A percentile compares a stretch with the other conserved stretches of the same genome.
These are phyloP conservation scores for Andricus quercusramuli DNA, from an alignment of 2,888 invertebrate species.

Conservation along the genomic window DNA sequence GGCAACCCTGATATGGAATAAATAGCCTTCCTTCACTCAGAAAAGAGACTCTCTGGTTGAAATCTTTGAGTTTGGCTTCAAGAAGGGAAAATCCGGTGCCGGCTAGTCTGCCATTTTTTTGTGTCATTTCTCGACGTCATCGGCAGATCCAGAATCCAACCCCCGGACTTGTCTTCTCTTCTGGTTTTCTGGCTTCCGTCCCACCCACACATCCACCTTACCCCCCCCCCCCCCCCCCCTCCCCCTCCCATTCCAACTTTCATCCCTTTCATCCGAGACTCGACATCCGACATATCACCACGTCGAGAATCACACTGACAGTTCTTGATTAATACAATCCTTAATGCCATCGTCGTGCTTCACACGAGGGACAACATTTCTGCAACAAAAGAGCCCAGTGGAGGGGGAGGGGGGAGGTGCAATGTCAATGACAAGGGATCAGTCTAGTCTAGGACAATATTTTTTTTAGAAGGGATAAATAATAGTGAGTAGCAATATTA, in stretches of 20 bases:
- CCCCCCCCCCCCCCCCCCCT: slow-evolving; percentile 3
- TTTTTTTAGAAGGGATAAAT: not conserved
- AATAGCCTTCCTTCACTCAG: no score
- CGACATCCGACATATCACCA: slow-evolving; percentile 51
- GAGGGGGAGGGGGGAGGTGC: slow-evolving; percentile 42
- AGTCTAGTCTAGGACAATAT: not conserved
- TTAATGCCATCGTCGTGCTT: slow-evolving; percentile 68
- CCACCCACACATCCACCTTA: slow-evolving; percentile 19
- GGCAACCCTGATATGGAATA: no score
- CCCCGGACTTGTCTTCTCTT: slow-evolving; percentile 55
- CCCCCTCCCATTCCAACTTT: slow-evolving; percentile 35
- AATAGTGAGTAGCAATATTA: no score
- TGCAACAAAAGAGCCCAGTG: slow-evolving; percentile 31
- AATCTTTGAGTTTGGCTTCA: slow-evolving; percentile 15
- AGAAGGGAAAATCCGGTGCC: slow-evolving; percentile 44
- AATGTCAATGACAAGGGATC: slow-evolving; percentile 10
- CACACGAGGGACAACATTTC: slow-evolving; percentile 52
- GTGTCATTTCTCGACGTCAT: slow-evolving; percentile 77
- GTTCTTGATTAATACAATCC: slow-evolving; percentile 78
- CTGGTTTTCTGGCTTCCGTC: slow-evolving; percentile 55
- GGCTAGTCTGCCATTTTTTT: slow-evolving; percentile 72
- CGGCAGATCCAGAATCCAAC: slow-evolving; percentile 72
- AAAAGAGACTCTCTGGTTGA: not conserved
- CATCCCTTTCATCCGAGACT: slow-evolving; percentile 47
- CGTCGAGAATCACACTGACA: slow-evolving; percentile 72